A percentile compares a stretch with the other conserved stretches of the same genome.
These are phyloP conservation scores for Conus betulinus DNA, from an alignment of 1,140 invertebrate genomes.

Conservation along the genomic window DNA sequence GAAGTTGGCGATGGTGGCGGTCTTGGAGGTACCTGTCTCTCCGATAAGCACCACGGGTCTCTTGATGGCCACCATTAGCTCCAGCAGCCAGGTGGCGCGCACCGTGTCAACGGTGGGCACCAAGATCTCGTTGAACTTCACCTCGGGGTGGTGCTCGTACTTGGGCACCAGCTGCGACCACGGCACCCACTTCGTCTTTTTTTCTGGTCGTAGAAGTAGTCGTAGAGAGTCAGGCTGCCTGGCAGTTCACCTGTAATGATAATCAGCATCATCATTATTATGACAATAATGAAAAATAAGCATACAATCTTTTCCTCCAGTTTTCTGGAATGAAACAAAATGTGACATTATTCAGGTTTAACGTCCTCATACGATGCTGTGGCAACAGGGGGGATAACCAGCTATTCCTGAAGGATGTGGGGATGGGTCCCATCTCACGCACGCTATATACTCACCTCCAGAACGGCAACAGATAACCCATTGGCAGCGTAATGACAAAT, in stretches of 20 bases:
- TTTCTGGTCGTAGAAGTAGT: slow-evolving; percentile 85
- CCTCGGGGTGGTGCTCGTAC: slow-evolving; percentile 83
- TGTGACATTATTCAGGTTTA: too few relatives aligned
- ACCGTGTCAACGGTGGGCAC: slow-evolving; percentile 91
- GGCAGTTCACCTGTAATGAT: slow-evolving; percentile 42
- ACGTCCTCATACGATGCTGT: too few relatives aligned
- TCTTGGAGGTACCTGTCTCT: slow-evolving; percentile 92
- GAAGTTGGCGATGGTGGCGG: slow-evolving; percentile 88
- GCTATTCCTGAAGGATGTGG: too few relatives aligned
- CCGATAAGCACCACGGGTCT: slow-evolving; percentile 88
- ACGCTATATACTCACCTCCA: too few relatives aligned
- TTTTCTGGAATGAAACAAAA: too few relatives aligned
- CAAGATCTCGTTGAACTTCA: slow-evolving; percentile 86
- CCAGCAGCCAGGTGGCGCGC: slow-evolving; percentile 84
- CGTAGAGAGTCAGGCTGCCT: slow-evolving; percentile 82
- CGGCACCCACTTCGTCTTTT: slow-evolving; percentile 82
- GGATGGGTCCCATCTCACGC: too few relatives aligned
- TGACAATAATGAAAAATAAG: neutral
- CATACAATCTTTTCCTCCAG: neutral
- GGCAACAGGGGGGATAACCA: too few relatives aligned
- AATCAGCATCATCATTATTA: neutral
- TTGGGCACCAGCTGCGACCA: slow-evolving; percentile 85
- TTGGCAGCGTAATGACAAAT: too few relatives aligned
- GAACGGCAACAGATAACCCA: too few relatives aligned
- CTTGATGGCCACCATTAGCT: slow-evolving; percentile 84